Evolutionary conservation across 2,888 invertebrate species (phyloP).

Genomic region (Serrognathus titanus): DNA sequence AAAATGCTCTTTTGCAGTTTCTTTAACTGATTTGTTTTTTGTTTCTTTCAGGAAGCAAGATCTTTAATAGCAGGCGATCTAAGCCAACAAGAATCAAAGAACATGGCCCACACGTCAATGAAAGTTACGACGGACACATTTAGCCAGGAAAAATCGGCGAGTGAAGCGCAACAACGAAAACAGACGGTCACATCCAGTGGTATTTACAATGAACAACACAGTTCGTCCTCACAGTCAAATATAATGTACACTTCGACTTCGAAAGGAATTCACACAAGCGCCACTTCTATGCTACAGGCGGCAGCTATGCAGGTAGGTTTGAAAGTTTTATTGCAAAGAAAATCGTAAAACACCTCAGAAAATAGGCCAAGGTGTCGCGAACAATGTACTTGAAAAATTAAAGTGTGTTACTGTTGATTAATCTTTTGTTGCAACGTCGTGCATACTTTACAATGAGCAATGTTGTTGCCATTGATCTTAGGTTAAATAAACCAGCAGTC

Average conservation of each 20-base stretch:
- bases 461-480: no score
- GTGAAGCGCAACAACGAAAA: conserved; percentile 66
- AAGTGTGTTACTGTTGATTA: no score
- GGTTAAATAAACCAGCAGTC: no score
- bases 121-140: conserved; percentile 83
- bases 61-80: conserved; percentile 80
- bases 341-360: no score
- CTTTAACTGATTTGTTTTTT: conserved; percentile 1
- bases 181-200: conserved; percentile 78
- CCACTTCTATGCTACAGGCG: conserved; percentile 42
- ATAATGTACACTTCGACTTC: conserved; percentile 77
- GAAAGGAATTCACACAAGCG: conserved; percentile 67
- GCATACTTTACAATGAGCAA: no score
- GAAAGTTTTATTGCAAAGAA: no score
- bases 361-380: no score
- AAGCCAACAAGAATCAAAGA: conserved; percentile 81
- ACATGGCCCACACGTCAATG: conserved; percentile 78
- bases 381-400: no score
- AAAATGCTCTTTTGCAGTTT: no score
- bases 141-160: conserved; percentile 74
- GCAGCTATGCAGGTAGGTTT: conserved; percentile 32
- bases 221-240: conserved; percentile 69
- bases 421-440: no score
- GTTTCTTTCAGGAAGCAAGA: conserved; percentile 69
- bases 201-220: conserved; percentile 68